Evolutionary conservation across 2,113 vertebrate species (phyloP).

Genomic region (Cochlearius cochlearius): DNA sequence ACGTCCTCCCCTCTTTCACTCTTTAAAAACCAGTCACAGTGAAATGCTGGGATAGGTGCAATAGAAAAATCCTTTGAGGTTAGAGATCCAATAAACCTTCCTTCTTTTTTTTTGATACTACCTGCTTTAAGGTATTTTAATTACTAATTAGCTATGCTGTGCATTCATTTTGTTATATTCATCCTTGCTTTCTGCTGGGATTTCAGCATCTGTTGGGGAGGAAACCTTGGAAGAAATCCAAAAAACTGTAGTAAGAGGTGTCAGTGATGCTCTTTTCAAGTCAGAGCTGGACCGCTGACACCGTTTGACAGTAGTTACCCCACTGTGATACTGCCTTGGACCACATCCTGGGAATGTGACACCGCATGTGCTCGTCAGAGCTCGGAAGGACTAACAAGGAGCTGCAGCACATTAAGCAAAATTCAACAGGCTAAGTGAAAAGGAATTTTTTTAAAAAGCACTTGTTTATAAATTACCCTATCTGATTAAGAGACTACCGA

Average conservation of each 20-base stretch:
- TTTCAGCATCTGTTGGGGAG: not conserved
- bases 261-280: not conserved
- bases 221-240: conserved; percentile 8
- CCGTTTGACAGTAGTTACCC: not conserved
- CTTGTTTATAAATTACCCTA: not conserved
- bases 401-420: not conserved
- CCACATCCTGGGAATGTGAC: not conserved
- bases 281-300: not conserved
- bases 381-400: not conserved
- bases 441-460: not conserved
- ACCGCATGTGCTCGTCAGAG: not conserved
- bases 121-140: conserved; percentile 1
- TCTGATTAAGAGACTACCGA: not conserved
- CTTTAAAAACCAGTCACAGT: not conserved
- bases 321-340: not conserved
- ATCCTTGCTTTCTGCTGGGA: not conserved
- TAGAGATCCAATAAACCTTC: not conserved
- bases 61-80: not conserved
- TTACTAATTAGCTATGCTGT: conserved; percentile 7
- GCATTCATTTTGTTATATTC: not conserved
- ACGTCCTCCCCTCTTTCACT: not conserved
- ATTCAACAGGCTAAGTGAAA: not conserved
- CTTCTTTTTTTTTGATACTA: not conserved
- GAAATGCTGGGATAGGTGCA: not conserved
- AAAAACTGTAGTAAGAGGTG: not conserved